phyloP scores from a whole-genome alignment of 2,113 vertebrate genomes.

The Corythaeola cristata region DNA sequence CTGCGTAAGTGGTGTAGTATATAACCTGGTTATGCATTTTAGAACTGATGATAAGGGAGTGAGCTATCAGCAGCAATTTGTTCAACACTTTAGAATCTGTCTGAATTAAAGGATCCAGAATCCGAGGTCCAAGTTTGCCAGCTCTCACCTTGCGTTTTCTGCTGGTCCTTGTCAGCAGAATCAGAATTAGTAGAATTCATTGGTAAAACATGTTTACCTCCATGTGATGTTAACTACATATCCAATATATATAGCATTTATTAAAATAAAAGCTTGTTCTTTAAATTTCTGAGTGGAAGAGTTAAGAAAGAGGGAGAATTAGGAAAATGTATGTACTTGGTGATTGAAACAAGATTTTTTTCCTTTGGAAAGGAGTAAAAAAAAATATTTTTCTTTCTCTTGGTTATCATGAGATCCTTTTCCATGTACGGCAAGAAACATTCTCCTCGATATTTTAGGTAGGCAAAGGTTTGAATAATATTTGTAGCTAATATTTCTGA shows the following conservation, averaged over 20 bases:
- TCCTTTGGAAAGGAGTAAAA: not conserved
- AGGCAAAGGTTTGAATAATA: not conserved
- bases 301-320: not conserved
- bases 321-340: not conserved
- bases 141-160: not conserved
- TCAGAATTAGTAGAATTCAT: not conserved
- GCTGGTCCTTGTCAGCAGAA: not conserved
- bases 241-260: not conserved
- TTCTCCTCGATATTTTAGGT: not conserved
- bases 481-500: not conserved
- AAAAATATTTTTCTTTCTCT: not conserved
- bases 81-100: not conserved
- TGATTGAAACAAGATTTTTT: not conserved
- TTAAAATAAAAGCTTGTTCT: not conserved
- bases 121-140: not conserved
- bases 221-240: not conserved
- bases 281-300: not conserved
- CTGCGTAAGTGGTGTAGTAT: not conserved
- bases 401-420: not conserved
- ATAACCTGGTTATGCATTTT: not conserved
- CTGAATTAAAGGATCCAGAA: not conserved
- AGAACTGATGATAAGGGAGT: not conserved
- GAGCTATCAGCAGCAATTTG: not conserved
- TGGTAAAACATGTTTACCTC: not conserved
- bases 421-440: not conserved